Evolutionary conservation across 2,888 invertebrate genomes (phyloP).

Genomic region (Mimas tiliae): DNA sequence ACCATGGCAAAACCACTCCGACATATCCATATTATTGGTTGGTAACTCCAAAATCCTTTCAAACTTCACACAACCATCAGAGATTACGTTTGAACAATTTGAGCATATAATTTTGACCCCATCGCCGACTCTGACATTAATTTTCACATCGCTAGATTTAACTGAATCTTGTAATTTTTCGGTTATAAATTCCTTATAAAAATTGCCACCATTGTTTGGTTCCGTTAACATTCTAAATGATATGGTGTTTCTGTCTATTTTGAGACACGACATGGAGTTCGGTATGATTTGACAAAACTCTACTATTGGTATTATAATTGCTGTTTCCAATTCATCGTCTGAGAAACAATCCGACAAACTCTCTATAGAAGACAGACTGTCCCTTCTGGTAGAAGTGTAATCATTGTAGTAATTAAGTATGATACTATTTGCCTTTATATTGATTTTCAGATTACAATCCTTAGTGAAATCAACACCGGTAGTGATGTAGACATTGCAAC

Average conservation of each 20-base stretch:
- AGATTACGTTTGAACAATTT: constrained; percentile 75
- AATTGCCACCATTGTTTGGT: constrained; percentile 74
- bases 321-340: constrained; percentile 68
- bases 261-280: constrained; percentile 80
- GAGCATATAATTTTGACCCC: constrained; percentile 66
- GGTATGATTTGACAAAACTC: constrained; percentile 78
- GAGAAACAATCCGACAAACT: constrained; percentile 75
- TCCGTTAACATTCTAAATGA: constrained; percentile 79
- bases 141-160: constrained; percentile 53
- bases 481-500: constrained; percentile 85
- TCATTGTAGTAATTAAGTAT: constrained; percentile 71
- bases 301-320: constrained; percentile 64
- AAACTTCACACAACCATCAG: constrained; percentile 78
- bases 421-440: constrained; percentile 75
- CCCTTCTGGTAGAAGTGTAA: constrained; percentile 55
- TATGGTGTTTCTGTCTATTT: constrained; percentile 74
- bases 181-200: constrained; percentile 71
- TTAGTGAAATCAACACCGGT: constrained; percentile 72
- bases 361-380: constrained; percentile 77
- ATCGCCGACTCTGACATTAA: constrained; percentile 60
- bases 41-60: constrained; percentile 86
- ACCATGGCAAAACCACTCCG: constrained; percentile 88
- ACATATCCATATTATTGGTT: constrained; percentile 83
- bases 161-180: constrained; percentile 44
- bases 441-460: constrained; percentile 76